Evolutionary conservation across 2,113 vertebrate genomes (phyloP).

Genomic region (Rhinopomastus cyanomelas): DNA sequence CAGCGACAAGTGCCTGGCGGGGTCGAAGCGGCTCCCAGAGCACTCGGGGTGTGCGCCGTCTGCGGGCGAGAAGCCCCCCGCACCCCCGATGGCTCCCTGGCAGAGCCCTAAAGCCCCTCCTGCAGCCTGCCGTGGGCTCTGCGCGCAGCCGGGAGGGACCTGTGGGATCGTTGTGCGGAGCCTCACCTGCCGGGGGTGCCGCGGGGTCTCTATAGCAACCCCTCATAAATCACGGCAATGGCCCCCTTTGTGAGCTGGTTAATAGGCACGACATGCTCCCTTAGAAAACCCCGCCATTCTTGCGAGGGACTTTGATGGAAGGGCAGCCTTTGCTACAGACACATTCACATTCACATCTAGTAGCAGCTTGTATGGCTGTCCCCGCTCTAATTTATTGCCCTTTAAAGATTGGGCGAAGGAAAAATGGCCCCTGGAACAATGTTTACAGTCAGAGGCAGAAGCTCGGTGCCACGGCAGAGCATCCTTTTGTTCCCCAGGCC

Average conservation of each 20-base stretch:
- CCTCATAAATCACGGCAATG: conserved; percentile 92
- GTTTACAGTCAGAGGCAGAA: conserved; percentile 87
- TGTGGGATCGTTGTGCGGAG: conserved; percentile 75
- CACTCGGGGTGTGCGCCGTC: no score
- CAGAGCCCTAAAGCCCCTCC: no score
- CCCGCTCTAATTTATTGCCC: conserved; percentile 88
- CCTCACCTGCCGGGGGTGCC: conserved; percentile 81
- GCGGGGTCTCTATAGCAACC: conserved; percentile 85
- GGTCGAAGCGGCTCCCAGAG: no score
- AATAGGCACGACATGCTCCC: conserved; percentile 96
- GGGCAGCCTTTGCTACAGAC: conserved; percentile 88
- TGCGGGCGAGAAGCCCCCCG: no score
- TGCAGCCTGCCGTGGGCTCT: no score
- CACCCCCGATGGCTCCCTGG: no score
- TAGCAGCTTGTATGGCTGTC: conserved; percentile 93
- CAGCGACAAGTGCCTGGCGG: no score
- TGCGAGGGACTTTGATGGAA: conserved; percentile 96
- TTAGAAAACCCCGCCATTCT: conserved; percentile 92
- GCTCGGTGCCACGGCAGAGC: conserved; percentile 80
- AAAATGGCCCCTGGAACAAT: conserved; percentile 84
- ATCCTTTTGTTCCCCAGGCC: conserved; percentile 80
- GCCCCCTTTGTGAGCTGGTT: conserved; percentile 93
- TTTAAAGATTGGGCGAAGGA: conserved; percentile 89
- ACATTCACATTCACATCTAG: conserved; percentile 90
- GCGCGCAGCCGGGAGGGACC: no score